Evolutionary conservation across 2,113 vertebrate species (phyloP).

Genomic region (Campylomormyrus tamandua): DNA sequence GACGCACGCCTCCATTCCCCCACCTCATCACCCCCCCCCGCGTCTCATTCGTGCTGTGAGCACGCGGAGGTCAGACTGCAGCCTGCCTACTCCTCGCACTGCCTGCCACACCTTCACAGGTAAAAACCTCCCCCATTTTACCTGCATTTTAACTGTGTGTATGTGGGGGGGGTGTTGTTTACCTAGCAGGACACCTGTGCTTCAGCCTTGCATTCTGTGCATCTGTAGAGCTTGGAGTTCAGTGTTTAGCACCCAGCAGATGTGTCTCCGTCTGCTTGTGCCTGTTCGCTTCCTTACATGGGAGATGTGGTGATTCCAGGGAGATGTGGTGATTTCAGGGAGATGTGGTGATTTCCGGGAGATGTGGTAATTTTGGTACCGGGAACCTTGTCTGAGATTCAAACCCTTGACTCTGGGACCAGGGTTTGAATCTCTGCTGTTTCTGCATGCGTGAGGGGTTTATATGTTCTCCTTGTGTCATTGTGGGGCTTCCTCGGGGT

Average conservation of each 20-base stretch:
- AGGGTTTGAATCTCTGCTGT: neutral
- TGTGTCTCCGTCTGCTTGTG: neutral
- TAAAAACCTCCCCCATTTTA: neutral
- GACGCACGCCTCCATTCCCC: slow-evolving; percentile 46
- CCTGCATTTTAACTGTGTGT: neutral
- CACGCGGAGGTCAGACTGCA: slow-evolving; percentile 53
- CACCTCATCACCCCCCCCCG: slow-evolving; percentile 27
- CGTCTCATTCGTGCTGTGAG: slow-evolving; percentile 47
- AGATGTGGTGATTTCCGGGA: too few species aligned
- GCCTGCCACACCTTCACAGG: neutral
- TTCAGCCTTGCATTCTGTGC: too few species aligned
- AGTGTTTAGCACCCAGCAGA: neutral
- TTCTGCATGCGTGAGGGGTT: neutral
- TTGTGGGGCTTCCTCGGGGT: too few species aligned
- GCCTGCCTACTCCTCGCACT: neutral
- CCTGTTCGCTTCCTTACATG: neutral
- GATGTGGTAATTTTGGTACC: too few species aligned
- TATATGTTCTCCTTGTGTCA: neutral
- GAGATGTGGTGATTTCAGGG: too few species aligned
- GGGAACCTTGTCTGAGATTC: neutral
- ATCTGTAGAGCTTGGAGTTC: neutral
- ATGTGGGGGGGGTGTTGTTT: neutral
- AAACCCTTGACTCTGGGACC: neutral
- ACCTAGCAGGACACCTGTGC: neutral
- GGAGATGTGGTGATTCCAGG: neutral